phyloP scores from a whole-genome alignment of 2,888 invertebrate genomes.

The Scaptomyza caliginosa region DNA sequence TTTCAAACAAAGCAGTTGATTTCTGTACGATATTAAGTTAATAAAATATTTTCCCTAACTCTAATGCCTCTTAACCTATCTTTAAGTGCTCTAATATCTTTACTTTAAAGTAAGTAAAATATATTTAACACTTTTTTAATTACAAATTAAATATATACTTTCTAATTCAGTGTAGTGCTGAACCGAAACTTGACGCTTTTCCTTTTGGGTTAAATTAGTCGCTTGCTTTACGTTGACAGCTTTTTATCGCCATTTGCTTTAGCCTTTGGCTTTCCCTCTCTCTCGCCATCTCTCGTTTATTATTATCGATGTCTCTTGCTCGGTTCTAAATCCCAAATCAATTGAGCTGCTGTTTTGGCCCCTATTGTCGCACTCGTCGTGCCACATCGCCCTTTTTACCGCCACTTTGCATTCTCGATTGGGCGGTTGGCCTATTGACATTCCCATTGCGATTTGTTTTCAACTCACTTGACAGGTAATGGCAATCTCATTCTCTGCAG shows the following conservation, averaged over 20 bases:
- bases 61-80: no score
- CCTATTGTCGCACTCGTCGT: slow-evolving; percentile 46
- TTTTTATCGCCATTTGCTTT: slow-evolving; percentile 40
- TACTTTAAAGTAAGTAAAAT: no score
- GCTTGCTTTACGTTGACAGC: slow-evolving; percentile 42
- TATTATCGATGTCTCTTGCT: slow-evolving; percentile 30
- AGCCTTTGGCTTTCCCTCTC: background rate
- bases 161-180: slow-evolving; percentile 15
- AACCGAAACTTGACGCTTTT: slow-evolving; percentile 31
- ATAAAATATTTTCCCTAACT: no score
- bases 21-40: no score
- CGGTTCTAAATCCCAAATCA: slow-evolving; percentile 59
- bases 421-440: slow-evolving; percentile 74
- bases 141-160: background rate
- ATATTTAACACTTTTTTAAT: no score
- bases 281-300: slow-evolving; percentile 8
- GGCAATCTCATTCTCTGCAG: slow-evolving; percentile 36
- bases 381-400: slow-evolving; percentile 60
- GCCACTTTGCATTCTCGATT: slow-evolving; percentile 73
- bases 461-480: slow-evolving; percentile 76
- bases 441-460: slow-evolving; percentile 76
- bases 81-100: no score
- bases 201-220: slow-evolving; percentile 35
- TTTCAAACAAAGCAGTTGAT: no score
- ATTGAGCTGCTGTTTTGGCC: slow-evolving; percentile 49